Evolutionary conservation across 2,797 vertebrate species (phyloP), one percentile per base, ranked within the genome.

Genomic region (Gymnoscopelus braueri): DNA sequence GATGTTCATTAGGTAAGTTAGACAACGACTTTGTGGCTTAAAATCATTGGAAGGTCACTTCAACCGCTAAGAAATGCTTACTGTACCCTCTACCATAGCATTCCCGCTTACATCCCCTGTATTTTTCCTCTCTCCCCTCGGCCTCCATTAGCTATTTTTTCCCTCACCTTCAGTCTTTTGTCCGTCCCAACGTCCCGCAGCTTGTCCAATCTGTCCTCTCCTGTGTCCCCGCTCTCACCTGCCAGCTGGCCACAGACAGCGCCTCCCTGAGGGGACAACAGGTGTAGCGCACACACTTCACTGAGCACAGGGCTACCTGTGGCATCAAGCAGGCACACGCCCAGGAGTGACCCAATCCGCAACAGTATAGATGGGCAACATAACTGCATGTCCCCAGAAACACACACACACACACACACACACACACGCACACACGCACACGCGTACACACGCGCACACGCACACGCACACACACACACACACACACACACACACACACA

Each of bases 251-350:
- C 70, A 5, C 0, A 23, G 69, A 78, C 81, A 87, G 87, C 73
- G 84, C 87, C 87, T 87, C 90, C 92, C 90, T 3, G 85, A 90
- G 84, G 87, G 79, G 87, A 84, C 78, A 69, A 88, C 92, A 93
- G 92, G 92, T 92, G 92, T 89, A 89, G 81, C 75, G 69, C 75
- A 59, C 67, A 92, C 91, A 90, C 84, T 88, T 83, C 86, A 87
- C 83, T 90, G 88, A 88, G 84, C 87, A 90, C 74, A 59, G 63
- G 26, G 79, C 71, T 89, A 92, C 91, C 90, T 92, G 91, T 91
- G 88, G 89, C 90, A 91, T 79, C 29, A 26, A 32, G 53, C 32
- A 32, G 84, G 83, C 83, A 63, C 0, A 10, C 8, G 4, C 63
- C 79, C 82, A 84, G 74, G 63, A 15, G 78, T 64, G 76, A 77